Base-by-base conservation (phyloP, 2,113 vertebrate species). In the Semnornis frantzii region DNA sequence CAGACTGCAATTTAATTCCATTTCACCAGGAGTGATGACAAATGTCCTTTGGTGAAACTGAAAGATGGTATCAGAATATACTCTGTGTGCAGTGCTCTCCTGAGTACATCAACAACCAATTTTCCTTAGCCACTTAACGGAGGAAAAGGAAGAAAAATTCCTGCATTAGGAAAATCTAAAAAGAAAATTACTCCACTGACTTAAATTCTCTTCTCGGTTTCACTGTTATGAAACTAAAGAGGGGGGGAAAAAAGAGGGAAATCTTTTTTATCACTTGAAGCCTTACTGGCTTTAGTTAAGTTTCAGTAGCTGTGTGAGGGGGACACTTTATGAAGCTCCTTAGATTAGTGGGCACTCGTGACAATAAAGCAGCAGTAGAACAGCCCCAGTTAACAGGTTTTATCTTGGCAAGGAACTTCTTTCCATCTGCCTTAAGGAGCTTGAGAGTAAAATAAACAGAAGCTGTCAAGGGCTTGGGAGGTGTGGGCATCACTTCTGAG, bases 21-120 rank as follows among this genome's bases (percentile, higher is more conserved):
- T 93, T 91, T 82, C 58, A 79, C 83, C 91, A 76, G 87, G 94
- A 86, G 76, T 72, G 44, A 82, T 95, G 93, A 94, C 90, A 86
- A 95, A 88, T 91, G 73, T 91, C 93, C 62, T 75, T 82, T 72
- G 62, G 73, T 87, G 88, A 92, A 86, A 91, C 76, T 92, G 85
- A 83, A 90, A 80, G 73, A 90, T 85, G 71, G 12, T 90, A 87
- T 75, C 91, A 89, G 87, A 89, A 87, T 91, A 89, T 55, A 79
- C 52, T 93, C 91, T 52, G 16, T 86, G 33, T 81, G 50, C 90
- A 83, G 79, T 1, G 2, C 39, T 75, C 65, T 85, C 69, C 2
- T 60, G 93, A 94, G 65, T 81, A 85, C 27, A 82, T 82, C 78
- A 86, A 88, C 69, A 79, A 84, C 30, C n/a, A 62, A 79, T 95